Evolutionary conservation across 1,140 invertebrate genomes (phyloP), one percentile per base, ranked within the genome.

Genomic region (Helicorthomorpha holstii): DNA sequence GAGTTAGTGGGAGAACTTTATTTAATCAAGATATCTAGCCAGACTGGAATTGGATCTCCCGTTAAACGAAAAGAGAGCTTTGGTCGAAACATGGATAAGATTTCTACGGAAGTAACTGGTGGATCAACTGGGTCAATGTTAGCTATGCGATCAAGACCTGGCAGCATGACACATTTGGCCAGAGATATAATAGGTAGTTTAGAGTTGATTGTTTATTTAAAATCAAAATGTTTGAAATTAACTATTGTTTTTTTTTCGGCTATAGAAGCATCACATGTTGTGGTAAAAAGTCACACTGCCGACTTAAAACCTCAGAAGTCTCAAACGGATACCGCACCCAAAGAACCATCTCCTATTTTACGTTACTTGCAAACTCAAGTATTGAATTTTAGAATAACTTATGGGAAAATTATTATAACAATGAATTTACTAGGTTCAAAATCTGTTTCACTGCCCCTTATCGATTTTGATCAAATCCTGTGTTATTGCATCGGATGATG

Each of bases 391-490:
- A 7, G 25, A 57, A 22, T 41, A 29, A 54, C 25, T 44, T 56
- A 19, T 1, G 12, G 38, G 12, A 12, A 41, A 12, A 41, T 41
- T 41, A 19, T 41, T 41, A 12, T 41, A 41, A 19, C 12, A 19
- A 41, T 12, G 19, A 19, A 29, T 34, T 50, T 56, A 57, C 41
- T 60, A 83, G 75, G 80, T 85, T 7, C 79, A 81, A 54, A 83
- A 85, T 53, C 76, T 91, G 16, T 94, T 94, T 59, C 92, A 97
- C 63, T 79, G 83, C 47, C 87, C 91, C 0, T 65, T 98, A 43
- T 86, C 90, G 0, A 77, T 83, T 1, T 66, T 98, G 44, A 75
- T 92, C 0, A 98, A 98, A 73, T 86, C 90, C 2, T 87, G 89
- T 0, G 84, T 92, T 0, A 80, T 94, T 1, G 74, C 98, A 59